Base-by-base conservation (phyloP, 2,888 invertebrate species). In the Rhingia campestris region DNA sequence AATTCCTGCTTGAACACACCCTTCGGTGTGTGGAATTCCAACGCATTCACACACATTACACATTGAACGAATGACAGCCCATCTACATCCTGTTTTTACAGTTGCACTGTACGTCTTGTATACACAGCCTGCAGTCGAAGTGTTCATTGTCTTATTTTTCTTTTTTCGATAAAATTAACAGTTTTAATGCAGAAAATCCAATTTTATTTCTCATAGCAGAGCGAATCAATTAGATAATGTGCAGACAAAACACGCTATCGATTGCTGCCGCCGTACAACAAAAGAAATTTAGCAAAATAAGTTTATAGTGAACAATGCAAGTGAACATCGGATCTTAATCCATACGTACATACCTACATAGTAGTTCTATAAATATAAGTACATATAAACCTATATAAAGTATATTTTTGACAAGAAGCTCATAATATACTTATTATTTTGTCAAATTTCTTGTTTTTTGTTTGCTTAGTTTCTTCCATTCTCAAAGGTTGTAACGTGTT, bases 251-350 rank as follows among this genome's bases (percentile, higher is more conserved):
- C 37, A 66, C 69, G 58, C 64, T n/a, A 70, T 70, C 70, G 59
- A 75, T 75, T 70, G 74, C 80, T 56, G 70, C 74, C 74, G 66
- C 66, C 51, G 74, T 74, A 72, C 59, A 80, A 41, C 79, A 75
- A 84, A 74, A 61, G 58, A 75, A 70, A 59, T 69, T 74, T 64
- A 84, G 49, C 30, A 79, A 80, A 75, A 75, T 66, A 59, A 64
- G 74, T 66, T 84, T 84, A 84, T 84, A 84, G 84, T 84, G 84
- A 84, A 84, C 67, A 77, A 73, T 82, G 72, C 61, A 77, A 56
- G 84, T 79, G 79, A 79, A 69, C 82, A 82, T 84, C 79, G 84
- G 79, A 84, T 84, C 64, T 66, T 77, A 77, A 77, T 64, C 63
- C 67, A 73, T 69, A 67, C 84, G 43, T 84, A 70, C 59, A 84